These are phyloP conservation scores for Chelon labrosus DNA, from an alignment of 2,797 vertebrate genomes.

Conservation along the genomic window DNA sequence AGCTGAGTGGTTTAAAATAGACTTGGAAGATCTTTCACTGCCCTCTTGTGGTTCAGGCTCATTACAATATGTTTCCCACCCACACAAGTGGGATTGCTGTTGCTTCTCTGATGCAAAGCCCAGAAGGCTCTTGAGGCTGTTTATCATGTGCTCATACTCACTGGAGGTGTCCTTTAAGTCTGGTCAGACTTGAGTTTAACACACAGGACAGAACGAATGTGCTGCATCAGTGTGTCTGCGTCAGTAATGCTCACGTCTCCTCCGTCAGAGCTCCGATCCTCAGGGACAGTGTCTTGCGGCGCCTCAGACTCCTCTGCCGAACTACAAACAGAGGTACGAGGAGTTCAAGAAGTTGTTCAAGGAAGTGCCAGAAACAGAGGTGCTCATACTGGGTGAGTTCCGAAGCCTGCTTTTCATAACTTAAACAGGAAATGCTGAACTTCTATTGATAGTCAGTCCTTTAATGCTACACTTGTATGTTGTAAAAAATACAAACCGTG, in stretches of 20 bases:
- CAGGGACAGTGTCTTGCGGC: constrained; percentile 63
- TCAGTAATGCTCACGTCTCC: constrained; percentile 6
- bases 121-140: not conserved
- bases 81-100: not conserved
- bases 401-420: not conserved
- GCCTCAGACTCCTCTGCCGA: constrained; percentile 86
- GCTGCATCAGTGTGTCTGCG: not conserved
- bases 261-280: constrained; percentile 65
- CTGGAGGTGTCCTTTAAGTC: not conserved
- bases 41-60: constrained; percentile 35
- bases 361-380: constrained; percentile 90
- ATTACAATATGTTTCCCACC: not conserved
- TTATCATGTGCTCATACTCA: constrained; percentile 21
- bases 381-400: constrained; percentile 90
- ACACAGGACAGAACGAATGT: not conserved
- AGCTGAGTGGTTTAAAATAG: not conserved
- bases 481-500: not conserved
- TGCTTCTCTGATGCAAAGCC: not conserved
- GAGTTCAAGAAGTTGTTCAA: constrained; percentile 94
- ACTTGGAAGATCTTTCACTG: constrained; percentile 8
- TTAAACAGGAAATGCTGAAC: not conserved
- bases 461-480: not conserved
- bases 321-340: constrained; percentile 92
- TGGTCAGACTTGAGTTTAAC: not conserved
- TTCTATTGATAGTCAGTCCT: not conserved